Evolutionary conservation across 1,140 invertebrate genomes (phyloP).

Genomic region (Drosophila nikananu): DNA sequence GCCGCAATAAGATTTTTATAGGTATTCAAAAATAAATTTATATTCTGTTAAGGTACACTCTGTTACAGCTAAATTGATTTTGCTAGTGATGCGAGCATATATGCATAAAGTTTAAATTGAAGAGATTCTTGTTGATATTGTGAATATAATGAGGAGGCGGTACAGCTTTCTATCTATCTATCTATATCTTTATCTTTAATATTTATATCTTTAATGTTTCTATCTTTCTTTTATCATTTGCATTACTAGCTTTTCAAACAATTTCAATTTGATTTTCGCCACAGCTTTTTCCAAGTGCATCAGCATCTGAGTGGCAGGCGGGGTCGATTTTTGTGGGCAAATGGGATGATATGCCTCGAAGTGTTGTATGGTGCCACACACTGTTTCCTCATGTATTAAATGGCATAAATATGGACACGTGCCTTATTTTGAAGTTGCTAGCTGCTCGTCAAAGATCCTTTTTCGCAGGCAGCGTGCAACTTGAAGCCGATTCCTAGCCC

Average conservation of each 20-base stretch:
- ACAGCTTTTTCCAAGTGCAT: slow-evolving; percentile 14
- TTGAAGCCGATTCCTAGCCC: slow-evolving; percentile 59
- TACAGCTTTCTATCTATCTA: not conserved
- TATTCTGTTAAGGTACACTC: not conserved
- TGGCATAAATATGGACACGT: slow-evolving; percentile 84
- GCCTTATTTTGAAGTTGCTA: slow-evolving; percentile 62
- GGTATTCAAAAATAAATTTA: not conserved
- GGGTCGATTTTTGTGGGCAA: slow-evolving; percentile 39
- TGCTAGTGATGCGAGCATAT: not conserved
- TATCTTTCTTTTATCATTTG: not conserved
- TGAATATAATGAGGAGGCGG: not conserved
- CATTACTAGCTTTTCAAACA: not conserved
- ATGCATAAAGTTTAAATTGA: not conserved
- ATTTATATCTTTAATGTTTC: not conserved
- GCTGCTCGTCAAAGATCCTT: slow-evolving; percentile 12
- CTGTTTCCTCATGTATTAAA: slow-evolving; percentile 73
- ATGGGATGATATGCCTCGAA: slow-evolving; percentile 41
- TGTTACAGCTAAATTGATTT: not conserved
- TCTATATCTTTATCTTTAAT: not conserved
- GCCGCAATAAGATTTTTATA: not conserved
- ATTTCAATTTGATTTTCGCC: not conserved
- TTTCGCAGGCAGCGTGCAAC: slow-evolving; percentile 50
- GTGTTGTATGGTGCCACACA: slow-evolving; percentile 52
- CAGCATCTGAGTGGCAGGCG: slow-evolving; percentile 22
- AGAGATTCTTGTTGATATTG: not conserved